A percentile compares a stretch with the other conserved stretches of the same genome.
These are phyloP conservation scores for Saguinus imperator DNA, from an alignment of 2,113 vertebrate species.

Conservation along the genomic window DNA sequence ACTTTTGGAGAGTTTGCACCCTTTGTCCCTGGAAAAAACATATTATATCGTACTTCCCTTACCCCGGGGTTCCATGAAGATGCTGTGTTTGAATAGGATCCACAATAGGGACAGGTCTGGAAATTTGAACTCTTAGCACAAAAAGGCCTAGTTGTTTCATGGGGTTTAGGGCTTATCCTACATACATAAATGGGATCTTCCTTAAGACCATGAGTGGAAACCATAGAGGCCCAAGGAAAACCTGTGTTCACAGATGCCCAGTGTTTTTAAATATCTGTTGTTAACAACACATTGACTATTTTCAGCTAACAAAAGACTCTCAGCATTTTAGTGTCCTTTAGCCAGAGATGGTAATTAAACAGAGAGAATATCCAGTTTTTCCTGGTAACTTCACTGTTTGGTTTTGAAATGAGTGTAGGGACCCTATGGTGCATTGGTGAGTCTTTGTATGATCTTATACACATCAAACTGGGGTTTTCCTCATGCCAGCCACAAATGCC, in stretches of 20 bases:
- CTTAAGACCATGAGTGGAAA: neutral
- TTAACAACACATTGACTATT: neutral
- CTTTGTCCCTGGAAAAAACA: constrained; percentile 38
- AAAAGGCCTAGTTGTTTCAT: neutral
- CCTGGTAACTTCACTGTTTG: neutral
- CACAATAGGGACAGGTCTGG: neutral
- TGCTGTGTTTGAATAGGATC: neutral
- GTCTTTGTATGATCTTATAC: neutral
- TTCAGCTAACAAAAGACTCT: neutral
- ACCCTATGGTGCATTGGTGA: neutral
- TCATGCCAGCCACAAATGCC: neutral
- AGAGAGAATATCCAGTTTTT: neutral
- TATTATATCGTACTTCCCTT: neutral
- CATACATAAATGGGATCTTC: neutral
- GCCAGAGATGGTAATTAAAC: neutral
- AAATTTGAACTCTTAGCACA: neutral
- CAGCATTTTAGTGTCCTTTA: neutral
- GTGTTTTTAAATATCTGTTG: constrained; percentile 17
- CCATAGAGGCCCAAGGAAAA: neutral
- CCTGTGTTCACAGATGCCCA: neutral
- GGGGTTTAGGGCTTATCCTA: neutral
- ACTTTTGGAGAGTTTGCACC: constrained; percentile 65
- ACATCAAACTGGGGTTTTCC: neutral
- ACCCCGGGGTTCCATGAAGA: neutral
- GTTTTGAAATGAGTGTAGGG: neutral